A percentile compares a stretch with the other conserved stretches of the same genome.
Evolutionary conservation across 2,797 vertebrate species (phyloP).

Genomic region (Melanogrammus aeglefinus): DNA sequence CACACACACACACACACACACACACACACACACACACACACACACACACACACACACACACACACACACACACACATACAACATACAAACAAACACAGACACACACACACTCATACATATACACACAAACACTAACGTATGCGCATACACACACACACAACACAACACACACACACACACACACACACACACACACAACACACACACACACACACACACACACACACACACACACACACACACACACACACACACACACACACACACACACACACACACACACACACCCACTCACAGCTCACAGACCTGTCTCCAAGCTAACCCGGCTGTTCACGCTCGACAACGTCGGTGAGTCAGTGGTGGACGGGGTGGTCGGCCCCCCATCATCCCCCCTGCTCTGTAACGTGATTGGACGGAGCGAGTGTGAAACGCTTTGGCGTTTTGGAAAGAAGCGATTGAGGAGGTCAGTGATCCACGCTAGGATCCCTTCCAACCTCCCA

Average conservation of each 20-base stretch:
- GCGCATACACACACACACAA: background rate
- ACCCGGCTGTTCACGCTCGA: slow-evolving; percentile 41
- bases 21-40: slow-evolving; percentile 4
- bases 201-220: slow-evolving; percentile 10
- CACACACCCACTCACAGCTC: slow-evolving; percentile 9
- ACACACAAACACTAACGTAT: background rate
- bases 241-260: slow-evolving; percentile 4
- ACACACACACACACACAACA: background rate
- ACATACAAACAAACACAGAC: slow-evolving; percentile 7
- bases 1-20: slow-evolving; percentile 2
- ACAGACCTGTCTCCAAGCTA: slow-evolving; percentile 32
- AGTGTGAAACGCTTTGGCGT: too few relatives aligned
- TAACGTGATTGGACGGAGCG: too few relatives aligned
- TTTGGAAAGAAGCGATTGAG: too few relatives aligned
- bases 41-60: slow-evolving; percentile 9
- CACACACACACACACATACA: slow-evolving; percentile 10
- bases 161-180: background rate
- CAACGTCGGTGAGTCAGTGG: slow-evolving; percentile 34
- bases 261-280: slow-evolving; percentile 13
- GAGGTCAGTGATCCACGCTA: too few relatives aligned
- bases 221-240: slow-evolving; percentile 12
- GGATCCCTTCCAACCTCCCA: background rate
- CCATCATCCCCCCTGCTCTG: too few relatives aligned
- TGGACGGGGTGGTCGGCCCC: slow-evolving; percentile 8
- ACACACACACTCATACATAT: background rate